Conservation (phyloP, 2,888 invertebrate species). For the Xanthia togata region DNA sequence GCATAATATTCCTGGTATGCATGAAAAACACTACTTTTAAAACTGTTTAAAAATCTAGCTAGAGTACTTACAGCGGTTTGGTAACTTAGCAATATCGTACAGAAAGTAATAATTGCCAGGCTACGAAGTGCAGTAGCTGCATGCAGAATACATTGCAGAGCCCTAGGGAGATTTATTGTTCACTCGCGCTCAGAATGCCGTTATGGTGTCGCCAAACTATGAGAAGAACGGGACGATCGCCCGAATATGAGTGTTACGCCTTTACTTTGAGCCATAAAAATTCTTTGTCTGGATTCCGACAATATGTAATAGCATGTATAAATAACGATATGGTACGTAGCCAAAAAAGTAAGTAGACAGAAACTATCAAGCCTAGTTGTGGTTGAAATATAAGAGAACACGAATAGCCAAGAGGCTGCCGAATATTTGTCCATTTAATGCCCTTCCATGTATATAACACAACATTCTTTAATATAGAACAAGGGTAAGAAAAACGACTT, state of each 20-base stretch:
- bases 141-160: constrained; percentile 81
- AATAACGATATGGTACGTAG: constrained; percentile 59
- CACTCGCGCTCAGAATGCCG: constrained; percentile 81
- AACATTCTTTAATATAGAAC: constrained; percentile 47
- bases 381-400: constrained; percentile 50
- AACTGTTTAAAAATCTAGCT: constrained; percentile 42
- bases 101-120: constrained; percentile 77
- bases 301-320: constrained; percentile 66
- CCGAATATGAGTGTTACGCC: constrained; percentile 77
- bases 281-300: constrained; percentile 74
- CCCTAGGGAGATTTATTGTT: constrained; percentile 81
- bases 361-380: constrained; percentile 52
- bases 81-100: constrained; percentile 73
- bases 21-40: constrained; percentile 29
- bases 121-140: constrained; percentile 75
- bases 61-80: constrained; percentile 49
- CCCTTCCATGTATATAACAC: constrained; percentile 31
- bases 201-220: constrained; percentile 82
- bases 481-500: constrained; percentile 53
- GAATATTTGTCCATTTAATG: constrained; percentile 41
- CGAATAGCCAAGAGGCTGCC: constrained; percentile 35
- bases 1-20: constrained; percentile 24
- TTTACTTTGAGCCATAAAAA: constrained; percentile 77
- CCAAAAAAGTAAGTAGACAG: constrained; percentile 58
- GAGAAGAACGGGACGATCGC: constrained; percentile 72